Evolutionary conservation across 2,113 vertebrate species (phyloP), one percentile per base, ranked within the genome.

Genomic region (Macquaria australasica): DNA sequence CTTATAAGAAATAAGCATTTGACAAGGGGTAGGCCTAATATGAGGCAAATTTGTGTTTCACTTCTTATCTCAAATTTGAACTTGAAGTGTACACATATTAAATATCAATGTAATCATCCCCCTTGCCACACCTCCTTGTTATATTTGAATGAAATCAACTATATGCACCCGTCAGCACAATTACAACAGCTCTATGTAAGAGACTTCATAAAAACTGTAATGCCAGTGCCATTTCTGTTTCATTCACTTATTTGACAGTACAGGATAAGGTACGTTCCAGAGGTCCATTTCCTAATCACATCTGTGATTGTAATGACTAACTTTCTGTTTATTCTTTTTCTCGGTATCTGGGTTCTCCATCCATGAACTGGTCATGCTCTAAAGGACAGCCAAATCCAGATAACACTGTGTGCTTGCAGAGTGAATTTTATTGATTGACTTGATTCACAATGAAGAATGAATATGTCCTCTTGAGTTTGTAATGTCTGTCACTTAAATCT

Each of bases 281-380:
- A 87, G 74, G 89, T 88, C 74, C 66, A 55, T 86, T 92, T 92
- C 82, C 86, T 87, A 87, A 93, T 91, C 87, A 43, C 78, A 76
- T 78, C 81, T 78, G 20, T 82, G 59, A 84, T 83, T 90, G 64
- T 84, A 93, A 93, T 95, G 88, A 86, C 91, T 94, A 94, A 94
- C 93, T 89, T 94, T 89, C 6, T 94, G 85, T 94, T 92, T 80
- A 79, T 84, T 90, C 71, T 87, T 83, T 77, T 84, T 45, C 59
- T 79, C 28, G 74, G 87, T 91, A 92, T 89, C 83, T 34, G 59
- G 73, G 79, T 89, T 88, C 84, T 84, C 87, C 77, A 90, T 71
- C 60, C 89, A 82, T 92, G 88, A 93, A 90, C 90, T 66, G 85
- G 87, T 84, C 89, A 74, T 87, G 88, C 79, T 91, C 91, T 81